These are phyloP conservation scores for Alitta virens DNA, from an alignment of 2,888 invertebrate genomes.

Conservation along the genomic window DNA sequence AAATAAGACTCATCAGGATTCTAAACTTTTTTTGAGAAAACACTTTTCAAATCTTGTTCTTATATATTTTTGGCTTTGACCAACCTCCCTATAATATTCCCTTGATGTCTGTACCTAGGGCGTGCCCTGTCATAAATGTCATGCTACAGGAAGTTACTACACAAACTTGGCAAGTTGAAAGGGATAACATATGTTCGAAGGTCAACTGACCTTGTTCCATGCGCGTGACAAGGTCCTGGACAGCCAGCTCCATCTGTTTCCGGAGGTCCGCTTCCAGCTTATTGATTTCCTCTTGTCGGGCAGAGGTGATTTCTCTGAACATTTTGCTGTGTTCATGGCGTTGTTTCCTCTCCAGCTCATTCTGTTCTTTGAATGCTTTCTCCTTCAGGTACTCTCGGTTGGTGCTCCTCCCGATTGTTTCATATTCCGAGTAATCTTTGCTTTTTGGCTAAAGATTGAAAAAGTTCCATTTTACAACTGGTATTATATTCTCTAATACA, in stretches of 20 bases:
- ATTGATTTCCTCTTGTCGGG: slow-evolving; percentile 68
- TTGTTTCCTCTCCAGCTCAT: slow-evolving; percentile 85
- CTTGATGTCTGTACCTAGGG: too few species aligned
- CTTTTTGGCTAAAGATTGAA: too few species aligned
- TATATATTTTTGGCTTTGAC: too few species aligned
- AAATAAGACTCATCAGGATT: too few species aligned
- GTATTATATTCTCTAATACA: too few species aligned
- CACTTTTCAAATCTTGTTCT: too few species aligned
- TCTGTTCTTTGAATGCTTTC: slow-evolving; percentile 65
- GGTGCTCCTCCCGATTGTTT: neutral
- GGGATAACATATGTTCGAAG: neutral
- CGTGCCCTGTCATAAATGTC: too few species aligned
- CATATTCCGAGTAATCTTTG: too few species aligned
- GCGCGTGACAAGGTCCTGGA: slow-evolving; percentile 69
- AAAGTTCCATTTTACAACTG: too few species aligned
- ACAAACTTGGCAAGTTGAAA: neutral
- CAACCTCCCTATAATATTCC: too few species aligned
- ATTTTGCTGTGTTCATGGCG: slow-evolving; percentile 93
- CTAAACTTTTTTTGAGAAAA: too few species aligned
- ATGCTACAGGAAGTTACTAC: neutral
- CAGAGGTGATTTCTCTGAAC: slow-evolving; percentile 73
- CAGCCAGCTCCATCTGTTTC: slow-evolving; percentile 84
- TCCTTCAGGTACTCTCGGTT: slow-evolving; percentile 13
- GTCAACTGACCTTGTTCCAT: slow-evolving; percentile 19
- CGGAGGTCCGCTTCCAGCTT: slow-evolving; percentile 84